A percentile compares a stretch with the other conserved stretches of the same genome.
phyloP scores from a whole-genome alignment of 1,140 invertebrate species.

The Rhopalosiphum padi region DNA sequence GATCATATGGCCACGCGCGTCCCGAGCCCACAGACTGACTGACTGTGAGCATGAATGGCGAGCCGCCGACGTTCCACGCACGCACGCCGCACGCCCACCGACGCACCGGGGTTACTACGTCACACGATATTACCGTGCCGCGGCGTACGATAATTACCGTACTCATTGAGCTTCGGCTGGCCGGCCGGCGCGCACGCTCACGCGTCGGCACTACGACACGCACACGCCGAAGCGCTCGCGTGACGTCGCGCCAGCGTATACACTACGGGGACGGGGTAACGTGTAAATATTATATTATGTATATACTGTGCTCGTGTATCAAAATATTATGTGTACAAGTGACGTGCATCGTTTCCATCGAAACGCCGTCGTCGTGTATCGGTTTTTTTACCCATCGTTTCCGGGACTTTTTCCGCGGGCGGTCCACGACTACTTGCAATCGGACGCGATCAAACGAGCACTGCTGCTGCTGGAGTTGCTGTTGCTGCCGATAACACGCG shows the following conservation, averaged over 20 bases:
- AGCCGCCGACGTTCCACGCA: constrained; percentile 28
- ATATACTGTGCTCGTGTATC: not conserved
- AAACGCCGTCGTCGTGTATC: not conserved
- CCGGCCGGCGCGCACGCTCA: not conserved
- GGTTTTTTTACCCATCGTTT: constrained; percentile 53
- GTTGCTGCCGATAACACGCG: not conserved
- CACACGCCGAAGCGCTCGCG: not conserved
- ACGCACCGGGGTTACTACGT: constrained; percentile 41
- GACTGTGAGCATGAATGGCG: constrained; percentile 56
- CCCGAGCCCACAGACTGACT: constrained; percentile 47
- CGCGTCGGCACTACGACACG: not conserved
- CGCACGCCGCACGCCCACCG: not conserved
- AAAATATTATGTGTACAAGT: constrained; percentile 17
- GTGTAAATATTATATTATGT: constrained; percentile 5
- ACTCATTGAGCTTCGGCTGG: constrained; percentile 23
- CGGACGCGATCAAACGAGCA: constrained; percentile 22
- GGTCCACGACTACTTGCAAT: not conserved
- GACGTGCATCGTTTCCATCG: not conserved
- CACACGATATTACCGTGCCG: constrained; percentile 43
- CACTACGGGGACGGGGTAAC: not conserved
- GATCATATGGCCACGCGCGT: constrained; percentile 39
- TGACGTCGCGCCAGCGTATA: not conserved
- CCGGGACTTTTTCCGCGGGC: constrained; percentile 3
- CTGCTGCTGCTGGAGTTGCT: not conserved
- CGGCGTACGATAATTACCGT: constrained; percentile 50